These are phyloP conservation scores for Globodera ellingtonae DNA, from an alignment of 1,140 invertebrate genomes.

Conservation along the genomic window DNA sequence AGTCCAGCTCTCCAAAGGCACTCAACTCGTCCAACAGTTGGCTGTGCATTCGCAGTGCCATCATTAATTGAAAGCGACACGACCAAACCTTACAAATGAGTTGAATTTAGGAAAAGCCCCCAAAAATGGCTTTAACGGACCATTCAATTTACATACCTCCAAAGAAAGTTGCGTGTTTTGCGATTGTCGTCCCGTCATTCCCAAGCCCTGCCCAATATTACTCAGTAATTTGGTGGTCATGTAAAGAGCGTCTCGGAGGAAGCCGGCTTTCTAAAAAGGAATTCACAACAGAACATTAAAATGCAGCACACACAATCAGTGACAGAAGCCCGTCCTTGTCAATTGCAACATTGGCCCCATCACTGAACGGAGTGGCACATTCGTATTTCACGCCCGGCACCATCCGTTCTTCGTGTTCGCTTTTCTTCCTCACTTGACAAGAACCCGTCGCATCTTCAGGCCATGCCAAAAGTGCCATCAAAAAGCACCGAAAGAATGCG, in stretches of 20 bases:
- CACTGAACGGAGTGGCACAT: neutral
- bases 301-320: neutral
- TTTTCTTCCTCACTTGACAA: neutral
- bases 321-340: neutral
- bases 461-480: neutral
- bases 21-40: slow-evolving; percentile 50
- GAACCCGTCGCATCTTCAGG: neutral
- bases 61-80: slow-evolving; percentile 53
- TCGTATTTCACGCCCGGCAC: slow-evolving; percentile 1
- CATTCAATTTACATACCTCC: slow-evolving; percentile 26
- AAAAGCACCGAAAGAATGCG: neutral
- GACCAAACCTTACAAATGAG: slow-evolving; percentile 51
- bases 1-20: slow-evolving; percentile 56
- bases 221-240: slow-evolving; percentile 33
- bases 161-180: slow-evolving; percentile 31
- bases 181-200: slow-evolving; percentile 31
- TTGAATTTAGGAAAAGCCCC: neutral
- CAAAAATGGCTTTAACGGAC: neutral
- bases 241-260: slow-evolving; percentile 31
- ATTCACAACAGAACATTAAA: neutral
- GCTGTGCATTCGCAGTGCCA: slow-evolving; percentile 50
- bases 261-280: slow-evolving; percentile 29
- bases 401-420: neutral
- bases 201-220: slow-evolving; percentile 20
- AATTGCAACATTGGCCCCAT: neutral